phyloP scores from a whole-genome alignment of 2,113 vertebrate species.

The Thermophis baileyi region DNA sequence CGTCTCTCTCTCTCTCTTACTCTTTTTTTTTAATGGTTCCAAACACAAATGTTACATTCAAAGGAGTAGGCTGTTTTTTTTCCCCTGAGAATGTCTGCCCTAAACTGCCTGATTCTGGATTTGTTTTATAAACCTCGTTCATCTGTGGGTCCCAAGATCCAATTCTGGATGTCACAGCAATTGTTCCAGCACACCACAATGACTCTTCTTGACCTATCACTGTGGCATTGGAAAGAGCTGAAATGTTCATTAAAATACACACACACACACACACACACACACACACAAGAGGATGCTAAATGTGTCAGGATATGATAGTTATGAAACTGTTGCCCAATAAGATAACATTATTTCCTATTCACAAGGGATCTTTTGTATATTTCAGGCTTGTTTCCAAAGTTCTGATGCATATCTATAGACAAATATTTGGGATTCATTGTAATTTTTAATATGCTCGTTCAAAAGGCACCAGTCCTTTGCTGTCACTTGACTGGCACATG shows the following conservation, averaged over 20 bases:
- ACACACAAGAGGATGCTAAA: not conserved
- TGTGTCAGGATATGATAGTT: not conserved
- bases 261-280: not conserved
- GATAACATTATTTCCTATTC: slow-evolving; percentile 9
- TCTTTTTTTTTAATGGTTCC: not conserved
- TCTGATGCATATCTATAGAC: slow-evolving; percentile 17
- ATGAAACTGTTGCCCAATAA: not conserved
- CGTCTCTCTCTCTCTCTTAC: not conserved
- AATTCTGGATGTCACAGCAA: not conserved
- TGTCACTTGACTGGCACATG: not conserved
- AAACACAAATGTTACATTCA: not conserved
- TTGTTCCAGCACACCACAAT: not conserved
- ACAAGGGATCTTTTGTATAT: slow-evolving; percentile 18
- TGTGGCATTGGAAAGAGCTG: not conserved
- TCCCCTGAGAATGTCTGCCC: not conserved
- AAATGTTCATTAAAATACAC: not conserved
- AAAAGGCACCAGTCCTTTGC: slow-evolving; percentile 7
- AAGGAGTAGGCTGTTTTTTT: not conserved
- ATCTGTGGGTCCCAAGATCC: not conserved
- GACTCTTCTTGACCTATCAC: not conserved
- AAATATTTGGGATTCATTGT: slow-evolving; percentile 3
- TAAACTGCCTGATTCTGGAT: not conserved
- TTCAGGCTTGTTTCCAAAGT: not conserved
- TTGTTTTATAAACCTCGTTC: not conserved
- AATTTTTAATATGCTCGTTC: slow-evolving; percentile 6